A percentile compares a stretch with the other conserved stretches of the same genome.
Evolutionary conservation across 2,888 invertebrate species (phyloP).

Genomic region (Aethes cnicana): DNA sequence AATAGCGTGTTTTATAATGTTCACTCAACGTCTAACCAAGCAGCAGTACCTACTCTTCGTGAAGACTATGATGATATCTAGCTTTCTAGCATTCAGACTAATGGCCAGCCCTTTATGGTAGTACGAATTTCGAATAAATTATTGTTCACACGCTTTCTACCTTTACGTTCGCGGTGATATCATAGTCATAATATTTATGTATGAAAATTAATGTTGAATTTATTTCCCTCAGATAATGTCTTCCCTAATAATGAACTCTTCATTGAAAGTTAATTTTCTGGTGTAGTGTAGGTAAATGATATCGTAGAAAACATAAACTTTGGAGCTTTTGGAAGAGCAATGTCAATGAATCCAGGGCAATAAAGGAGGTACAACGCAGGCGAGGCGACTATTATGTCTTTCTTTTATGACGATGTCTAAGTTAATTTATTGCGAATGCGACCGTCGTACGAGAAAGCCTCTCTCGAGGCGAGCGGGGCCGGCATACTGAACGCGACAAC

Average conservation of each 20-base stretch:
- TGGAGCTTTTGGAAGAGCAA: too few species aligned
- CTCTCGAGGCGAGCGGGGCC: background rate
- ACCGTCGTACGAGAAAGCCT: slow-evolving; percentile 7
- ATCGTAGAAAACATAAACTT: too few species aligned
- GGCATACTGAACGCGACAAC: slow-evolving; percentile 4
- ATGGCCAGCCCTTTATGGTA: slow-evolving; percentile 31
- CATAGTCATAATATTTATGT: slow-evolving; percentile 13
- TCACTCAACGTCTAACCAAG: background rate
- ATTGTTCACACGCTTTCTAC: slow-evolving; percentile 32
- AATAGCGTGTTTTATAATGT: too few species aligned
- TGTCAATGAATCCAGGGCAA: background rate
- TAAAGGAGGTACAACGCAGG: background rate
- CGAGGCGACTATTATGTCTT: too few species aligned
- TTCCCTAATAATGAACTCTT: too few species aligned
- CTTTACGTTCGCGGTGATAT: slow-evolving; percentile 17
- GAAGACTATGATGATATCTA: slow-evolving; percentile 7
- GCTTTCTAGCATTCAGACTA: slow-evolving; percentile 20
- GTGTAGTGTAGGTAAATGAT: too few species aligned
- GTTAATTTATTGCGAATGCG: background rate
- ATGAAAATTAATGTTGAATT: slow-evolving; percentile 19
- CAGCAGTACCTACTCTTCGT: background rate
- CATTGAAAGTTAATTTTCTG: too few species aligned
- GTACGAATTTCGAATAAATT: slow-evolving; percentile 35
- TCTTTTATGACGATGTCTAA: too few species aligned
- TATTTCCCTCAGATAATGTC: background rate